Percentiles rank a stretch among this genome's conserved stretches.
phyloP scores from a whole-genome alignment of 1,140 invertebrate species.

The Drepana arcuata region DNA sequence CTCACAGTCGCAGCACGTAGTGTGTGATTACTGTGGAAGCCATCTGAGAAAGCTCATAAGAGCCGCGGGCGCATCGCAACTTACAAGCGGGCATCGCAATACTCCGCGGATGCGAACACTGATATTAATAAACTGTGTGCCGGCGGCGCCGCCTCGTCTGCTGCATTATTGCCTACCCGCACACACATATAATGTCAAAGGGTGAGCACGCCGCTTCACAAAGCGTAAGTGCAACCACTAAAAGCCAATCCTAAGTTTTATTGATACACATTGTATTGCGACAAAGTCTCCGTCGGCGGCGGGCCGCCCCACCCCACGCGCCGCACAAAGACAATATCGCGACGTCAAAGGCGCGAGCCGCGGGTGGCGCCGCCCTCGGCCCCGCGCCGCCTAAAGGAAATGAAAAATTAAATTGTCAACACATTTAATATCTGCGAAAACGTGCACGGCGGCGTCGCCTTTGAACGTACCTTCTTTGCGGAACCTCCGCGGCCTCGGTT shows the following conservation, averaged over 20 bases:
- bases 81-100: constrained; percentile 14
- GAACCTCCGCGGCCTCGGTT: constrained; percentile 44
- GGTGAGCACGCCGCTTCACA: constrained; percentile 65
- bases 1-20: no score
- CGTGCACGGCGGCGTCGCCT: constrained; percentile 62
- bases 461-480: constrained; percentile 59
- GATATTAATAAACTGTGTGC: constrained; percentile 30
- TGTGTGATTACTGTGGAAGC: no score
- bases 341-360: constrained; percentile 64
- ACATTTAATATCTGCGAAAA: constrained; percentile 72
- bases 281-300: constrained; percentile 64
- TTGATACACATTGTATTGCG: constrained; percentile 72
- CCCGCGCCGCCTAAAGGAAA: constrained; percentile 60
- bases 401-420: constrained; percentile 72
- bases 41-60: constrained; percentile 21
- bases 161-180: constrained; percentile 17
- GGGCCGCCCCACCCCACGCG: constrained; percentile 56
- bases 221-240: constrained; percentile 72
- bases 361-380: constrained; percentile 29
- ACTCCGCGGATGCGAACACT: constrained; percentile 17
- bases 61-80: constrained; percentile 13
- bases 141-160: constrained; percentile 14
- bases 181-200: constrained; percentile 61
- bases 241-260: constrained; percentile 73
- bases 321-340: constrained; percentile 71